Evolutionary conservation across 2,888 invertebrate species (phyloP).

Genomic region (Erebia palarica): DNA sequence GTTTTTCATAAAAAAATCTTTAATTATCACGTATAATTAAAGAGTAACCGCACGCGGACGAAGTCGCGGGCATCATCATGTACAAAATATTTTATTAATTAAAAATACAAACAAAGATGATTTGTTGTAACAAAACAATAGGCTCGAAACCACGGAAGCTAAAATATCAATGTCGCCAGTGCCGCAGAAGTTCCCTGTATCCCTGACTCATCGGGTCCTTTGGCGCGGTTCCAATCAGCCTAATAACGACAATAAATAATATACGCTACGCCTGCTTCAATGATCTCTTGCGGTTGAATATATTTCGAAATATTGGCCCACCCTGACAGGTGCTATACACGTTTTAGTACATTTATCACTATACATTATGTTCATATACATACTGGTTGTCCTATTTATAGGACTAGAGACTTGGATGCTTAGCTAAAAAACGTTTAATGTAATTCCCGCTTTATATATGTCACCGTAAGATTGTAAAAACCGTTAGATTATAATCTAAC

Average conservation of each 20-base stretch:
- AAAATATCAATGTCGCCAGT: constrained; percentile 32
- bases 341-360: neutral
- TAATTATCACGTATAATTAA: too few relatives aligned
- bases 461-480: too few relatives aligned
- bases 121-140: constrained; percentile 22
- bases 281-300: constrained; percentile 30
- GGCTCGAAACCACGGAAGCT: constrained; percentile 27
- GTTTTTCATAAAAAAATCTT: too few relatives aligned
- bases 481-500: too few relatives aligned
- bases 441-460: neutral
- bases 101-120: constrained; percentile 11
- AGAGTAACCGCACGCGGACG: too few relatives aligned
- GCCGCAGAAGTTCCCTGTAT: constrained; percentile 31
- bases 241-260: constrained; percentile 34
- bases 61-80: too few relatives aligned
- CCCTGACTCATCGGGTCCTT: constrained; percentile 46
- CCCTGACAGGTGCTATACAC: constrained; percentile 3
- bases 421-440: neutral
- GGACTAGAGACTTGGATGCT: neutral
- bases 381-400: neutral
- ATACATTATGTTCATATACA: neutral
- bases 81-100: too few relatives aligned
- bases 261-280: constrained; percentile 26
- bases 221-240: constrained; percentile 43
- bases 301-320: constrained; percentile 17